A percentile compares a stretch with the other conserved stretches of the same genome.
Evolutionary conservation across 2,113 vertebrate species (phyloP).

Genomic region (Melanerpes aurifrons): DNA sequence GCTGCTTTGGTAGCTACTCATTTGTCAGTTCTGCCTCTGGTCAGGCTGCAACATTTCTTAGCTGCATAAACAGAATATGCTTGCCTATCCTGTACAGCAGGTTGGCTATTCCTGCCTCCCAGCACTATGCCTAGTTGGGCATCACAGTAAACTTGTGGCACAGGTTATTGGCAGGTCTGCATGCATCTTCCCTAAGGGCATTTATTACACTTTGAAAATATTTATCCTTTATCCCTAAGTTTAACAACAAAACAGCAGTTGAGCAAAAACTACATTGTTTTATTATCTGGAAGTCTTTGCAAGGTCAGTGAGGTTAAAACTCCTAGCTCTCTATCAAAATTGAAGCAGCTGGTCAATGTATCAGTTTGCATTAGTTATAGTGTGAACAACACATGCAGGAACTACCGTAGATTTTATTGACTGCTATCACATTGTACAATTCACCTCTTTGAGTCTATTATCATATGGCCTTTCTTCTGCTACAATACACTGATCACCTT

Average conservation of each 20-base stretch:
- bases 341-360: background rate
- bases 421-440: background rate
- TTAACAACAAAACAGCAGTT: background rate
- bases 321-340: background rate
- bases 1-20: background rate
- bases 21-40: background rate
- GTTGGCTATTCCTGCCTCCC: constrained; percentile 54
- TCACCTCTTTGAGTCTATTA: background rate
- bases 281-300: background rate
- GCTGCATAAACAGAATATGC: constrained; percentile 27
- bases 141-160: constrained; percentile 1
- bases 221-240: background rate
- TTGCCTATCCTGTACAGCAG: constrained; percentile 48
- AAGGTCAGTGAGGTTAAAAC: background rate
- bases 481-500: background rate
- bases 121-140: background rate
- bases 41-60: background rate
- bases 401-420: background rate
- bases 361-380: background rate
- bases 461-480: background rate
- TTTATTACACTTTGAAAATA: background rate
- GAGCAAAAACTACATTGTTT: background rate
- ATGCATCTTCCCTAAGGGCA: background rate
- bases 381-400: background rate
- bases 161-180: background rate